phyloP scores from a whole-genome alignment of 1,140 invertebrate species.

The Fopius arisanus region DNA sequence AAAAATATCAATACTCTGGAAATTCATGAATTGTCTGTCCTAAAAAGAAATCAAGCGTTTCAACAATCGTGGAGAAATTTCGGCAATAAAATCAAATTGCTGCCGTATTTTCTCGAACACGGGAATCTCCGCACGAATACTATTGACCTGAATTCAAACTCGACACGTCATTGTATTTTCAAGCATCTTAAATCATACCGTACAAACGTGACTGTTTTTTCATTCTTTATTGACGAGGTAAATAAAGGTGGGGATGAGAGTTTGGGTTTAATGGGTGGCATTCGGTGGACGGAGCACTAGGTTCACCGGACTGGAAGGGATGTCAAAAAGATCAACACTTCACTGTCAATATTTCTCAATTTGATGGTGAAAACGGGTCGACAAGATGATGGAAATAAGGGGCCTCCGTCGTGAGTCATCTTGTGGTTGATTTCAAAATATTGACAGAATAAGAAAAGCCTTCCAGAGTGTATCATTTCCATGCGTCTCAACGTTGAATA shows the following conservation, averaged over 20 bases:
- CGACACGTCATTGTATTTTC: not conserved
- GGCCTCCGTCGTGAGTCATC: not conserved
- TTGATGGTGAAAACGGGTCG: not conserved
- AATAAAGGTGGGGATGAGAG: not conserved
- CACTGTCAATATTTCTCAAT: not conserved
- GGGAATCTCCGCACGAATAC: not conserved
- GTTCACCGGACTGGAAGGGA: not conserved
- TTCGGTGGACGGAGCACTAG: not conserved
- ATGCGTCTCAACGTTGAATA: too few species aligned
- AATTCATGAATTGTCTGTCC: not conserved
- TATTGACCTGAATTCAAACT: not conserved
- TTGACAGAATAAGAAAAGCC: not conserved
- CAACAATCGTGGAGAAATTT: too few species aligned
- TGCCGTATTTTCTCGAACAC: not conserved
- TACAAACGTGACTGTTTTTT: not conserved
- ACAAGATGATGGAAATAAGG: not conserved
- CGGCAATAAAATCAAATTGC: not conserved
- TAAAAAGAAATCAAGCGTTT: not conserved
- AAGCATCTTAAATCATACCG: not conserved
- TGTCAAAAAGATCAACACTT: not conserved
- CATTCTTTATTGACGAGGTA: not conserved
- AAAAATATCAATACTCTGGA: too few species aligned
- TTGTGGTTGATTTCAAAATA: not conserved
- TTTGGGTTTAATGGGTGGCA: not conserved
- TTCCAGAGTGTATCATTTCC: not conserved